phyloP scores from a whole-genome alignment of 2,113 vertebrate species.

The Neolamprologus variostigma region DNA sequence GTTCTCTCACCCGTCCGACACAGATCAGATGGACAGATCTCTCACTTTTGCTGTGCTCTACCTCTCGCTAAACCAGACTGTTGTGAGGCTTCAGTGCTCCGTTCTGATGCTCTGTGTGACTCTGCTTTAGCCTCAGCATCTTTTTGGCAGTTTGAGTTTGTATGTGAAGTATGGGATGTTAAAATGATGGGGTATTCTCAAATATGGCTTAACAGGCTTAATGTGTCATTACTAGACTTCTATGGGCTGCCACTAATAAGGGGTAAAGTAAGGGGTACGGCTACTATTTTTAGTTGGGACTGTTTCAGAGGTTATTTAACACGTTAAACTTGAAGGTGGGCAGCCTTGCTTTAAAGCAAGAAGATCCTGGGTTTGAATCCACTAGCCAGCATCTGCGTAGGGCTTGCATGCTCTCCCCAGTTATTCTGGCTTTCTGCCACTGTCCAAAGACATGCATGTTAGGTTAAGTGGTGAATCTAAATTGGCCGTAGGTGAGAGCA shows the following conservation, averaged over 20 bases:
- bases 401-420: neutral
- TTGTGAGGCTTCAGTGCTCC: neutral
- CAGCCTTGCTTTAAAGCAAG: neutral
- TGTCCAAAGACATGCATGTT: neutral
- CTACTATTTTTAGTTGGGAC: neutral
- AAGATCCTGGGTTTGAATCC: neutral
- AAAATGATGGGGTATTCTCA: neutral
- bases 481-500: neutral
- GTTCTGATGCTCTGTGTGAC: neutral
- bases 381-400: neutral
- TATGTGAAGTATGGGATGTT: neutral
- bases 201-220: neutral
- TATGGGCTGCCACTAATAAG: neutral
- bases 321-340: neutral
- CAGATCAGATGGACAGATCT: conserved; percentile 27
- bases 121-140: neutral
- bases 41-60: neutral
- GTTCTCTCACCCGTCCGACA: conserved; percentile 16
- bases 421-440: neutral
- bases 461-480: neutral
- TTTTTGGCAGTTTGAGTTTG: neutral
- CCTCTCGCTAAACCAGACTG: neutral
- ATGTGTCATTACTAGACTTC: neutral
- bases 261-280: neutral
- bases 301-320: neutral